Base-by-base conservation (phyloP, 2,113 vertebrate genomes). In the Scalopus aquaticus region DNA sequence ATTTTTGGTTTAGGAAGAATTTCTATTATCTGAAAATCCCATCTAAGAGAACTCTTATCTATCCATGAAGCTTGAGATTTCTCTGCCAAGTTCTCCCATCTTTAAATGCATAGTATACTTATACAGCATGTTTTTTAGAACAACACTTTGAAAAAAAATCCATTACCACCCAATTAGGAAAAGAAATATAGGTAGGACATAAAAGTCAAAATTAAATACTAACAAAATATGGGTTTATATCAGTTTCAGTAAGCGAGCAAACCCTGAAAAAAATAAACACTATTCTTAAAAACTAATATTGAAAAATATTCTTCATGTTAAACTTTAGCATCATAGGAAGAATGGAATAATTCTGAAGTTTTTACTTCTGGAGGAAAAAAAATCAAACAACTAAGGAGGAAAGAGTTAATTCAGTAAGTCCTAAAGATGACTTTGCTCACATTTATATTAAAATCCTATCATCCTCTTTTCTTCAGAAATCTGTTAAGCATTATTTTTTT, bases 81-180 rank as follows among this genome's bases (percentile, higher is more conserved):
- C 12, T 90, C 73, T 73, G 54, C 73, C 65, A 89, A 79, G 51
- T 49, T 89, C 26, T 86, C 84, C n/a, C 46, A 30, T 77, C 70
- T 90, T 87, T 83, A 89, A 83, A 85, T 26, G 46, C 72, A 58
- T 32, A 46, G 32, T 69, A 87, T 54, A 54, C 80, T 96, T 97
- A 96, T 92, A 88, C 46, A 78, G 49, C 26, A 81, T 85, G 28
- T 74, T 80, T 89, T 74, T 94, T 78, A 65, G 77, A 93, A 73
- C 5, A 90, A 88, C 32, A 91, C 78, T 92, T 93, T 49, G n/a
- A 6, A 35, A 93, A 95, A 49, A 87, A 92, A 44, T 69, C 58
- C 39, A 92, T 94, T 95, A 82, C 87, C 77, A 96, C 35, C 56
- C 77, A 95, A 69, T 93, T 90, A 92, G 70, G 76, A 44, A 84